These are phyloP conservation scores for Pseudomyrmex cubaensis DNA, from an alignment of 1,140 invertebrate species.

Conservation along the genomic window DNA sequence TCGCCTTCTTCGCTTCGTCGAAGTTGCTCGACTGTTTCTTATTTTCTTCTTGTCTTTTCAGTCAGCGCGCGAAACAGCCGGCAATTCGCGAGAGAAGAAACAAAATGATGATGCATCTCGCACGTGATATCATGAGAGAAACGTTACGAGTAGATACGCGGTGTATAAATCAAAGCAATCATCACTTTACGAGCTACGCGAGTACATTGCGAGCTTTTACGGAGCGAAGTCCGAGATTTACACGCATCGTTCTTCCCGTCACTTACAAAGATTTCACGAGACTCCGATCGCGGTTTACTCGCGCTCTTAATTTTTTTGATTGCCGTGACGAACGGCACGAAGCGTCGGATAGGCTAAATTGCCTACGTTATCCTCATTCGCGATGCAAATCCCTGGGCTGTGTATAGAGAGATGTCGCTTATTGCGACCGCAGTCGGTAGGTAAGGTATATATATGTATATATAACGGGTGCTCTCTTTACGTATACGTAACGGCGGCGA, in stretches of 20 bases:
- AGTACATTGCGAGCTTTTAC: not conserved
- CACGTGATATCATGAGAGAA: not conserved
- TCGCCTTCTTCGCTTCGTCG: not conserved
- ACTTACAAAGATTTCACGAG: not conserved
- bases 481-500: slow-evolving; percentile 19
- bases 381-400: slow-evolving; percentile 42
- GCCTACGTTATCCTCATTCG: slow-evolving; percentile 44
- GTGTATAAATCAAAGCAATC: slow-evolving; percentile 20
- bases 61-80: not conserved
- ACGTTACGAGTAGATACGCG: not conserved
- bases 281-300: not conserved
- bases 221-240: slow-evolving; percentile 1
- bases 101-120: no score
- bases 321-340: not conserved
- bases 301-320: slow-evolving; percentile 6
- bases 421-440: slow-evolving; percentile 31
- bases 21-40: slow-evolving; percentile 8
- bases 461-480: slow-evolving; percentile 45
- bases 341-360: slow-evolving; percentile 23
- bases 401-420: slow-evolving; percentile 33
- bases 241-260: not conserved
- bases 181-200: not conserved
- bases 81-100: not conserved
- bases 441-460: not conserved
- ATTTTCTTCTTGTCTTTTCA: slow-evolving; percentile 9